Evolutionary conservation across 2,113 vertebrate species (phyloP).

Genomic region (Coptodon bakossiorum): DNA sequence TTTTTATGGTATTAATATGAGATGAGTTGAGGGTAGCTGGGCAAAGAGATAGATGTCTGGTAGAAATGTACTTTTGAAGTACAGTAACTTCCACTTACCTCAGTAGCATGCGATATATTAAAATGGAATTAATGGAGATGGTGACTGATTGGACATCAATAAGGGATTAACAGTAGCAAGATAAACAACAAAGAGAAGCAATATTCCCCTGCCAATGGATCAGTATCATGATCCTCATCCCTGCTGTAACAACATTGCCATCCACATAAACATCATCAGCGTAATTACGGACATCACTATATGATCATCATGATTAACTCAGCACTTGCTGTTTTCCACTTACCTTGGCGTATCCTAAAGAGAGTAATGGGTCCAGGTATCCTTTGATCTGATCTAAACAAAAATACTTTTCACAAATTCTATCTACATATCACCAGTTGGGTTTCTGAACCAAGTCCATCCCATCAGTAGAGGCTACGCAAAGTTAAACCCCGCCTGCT

Average conservation of each 20-base stretch:
- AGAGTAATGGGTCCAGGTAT: not conserved
- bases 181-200: not conserved
- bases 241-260: not conserved
- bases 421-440: not conserved
- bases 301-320: not conserved
- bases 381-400: not conserved
- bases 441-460: slow-evolving; percentile 88
- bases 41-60: not conserved
- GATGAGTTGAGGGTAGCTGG: not conserved
- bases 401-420: not conserved
- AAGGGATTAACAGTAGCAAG: not conserved
- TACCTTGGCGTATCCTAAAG: slow-evolving; percentile 44
- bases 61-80: not conserved
- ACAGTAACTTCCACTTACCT: not conserved
- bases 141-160: not conserved
- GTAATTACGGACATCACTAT: not conserved
- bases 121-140: not conserved
- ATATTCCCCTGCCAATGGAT: not conserved
- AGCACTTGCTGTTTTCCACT: slow-evolving; percentile 17
- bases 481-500: slow-evolving; percentile 76
- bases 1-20: not conserved
- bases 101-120: not conserved
- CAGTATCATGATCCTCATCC: not conserved
- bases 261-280: not conserved
- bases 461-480: slow-evolving; percentile 81